Evolutionary conservation across 1,140 invertebrate genomes (phyloP).

Genomic region (Rhopalosiphum padi): DNA sequence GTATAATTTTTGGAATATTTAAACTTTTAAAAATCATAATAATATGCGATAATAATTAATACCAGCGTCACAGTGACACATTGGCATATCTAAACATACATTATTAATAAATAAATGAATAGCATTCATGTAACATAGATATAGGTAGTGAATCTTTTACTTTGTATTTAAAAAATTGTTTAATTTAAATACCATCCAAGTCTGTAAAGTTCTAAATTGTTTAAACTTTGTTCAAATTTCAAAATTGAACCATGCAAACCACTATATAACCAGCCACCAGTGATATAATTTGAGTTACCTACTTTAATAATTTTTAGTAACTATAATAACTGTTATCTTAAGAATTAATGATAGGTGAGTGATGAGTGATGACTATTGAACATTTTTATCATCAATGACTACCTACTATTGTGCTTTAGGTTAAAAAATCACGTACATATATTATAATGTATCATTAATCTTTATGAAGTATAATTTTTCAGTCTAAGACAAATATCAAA

Average conservation of each 20-base stretch:
- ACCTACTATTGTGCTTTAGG: background rate
- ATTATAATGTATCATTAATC: background rate
- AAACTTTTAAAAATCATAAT: background rate
- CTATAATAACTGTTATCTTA: background rate
- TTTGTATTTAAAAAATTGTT: background rate
- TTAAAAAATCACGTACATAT: background rate
- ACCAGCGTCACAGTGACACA: background rate
- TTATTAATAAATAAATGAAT: background rate
- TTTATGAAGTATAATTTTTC: background rate
- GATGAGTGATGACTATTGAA: background rate
- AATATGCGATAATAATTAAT: background rate
- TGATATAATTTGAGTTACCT: background rate
- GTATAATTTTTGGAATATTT: background rate
- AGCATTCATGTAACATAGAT: background rate
- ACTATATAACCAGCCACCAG: background rate
- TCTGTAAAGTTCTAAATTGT: background rate
- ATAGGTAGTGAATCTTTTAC: background rate
- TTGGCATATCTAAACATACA: background rate
- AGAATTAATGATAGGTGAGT: background rate
- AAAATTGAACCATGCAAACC: background rate
- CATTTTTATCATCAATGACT: background rate
- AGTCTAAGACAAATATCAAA: background rate
- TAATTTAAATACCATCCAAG: background rate
- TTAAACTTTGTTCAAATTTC: background rate
- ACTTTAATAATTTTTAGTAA: background rate